These are phyloP conservation scores for Spilosoma lubricipeda DNA, from an alignment of 2,888 invertebrate species.

Conservation along the genomic window DNA sequence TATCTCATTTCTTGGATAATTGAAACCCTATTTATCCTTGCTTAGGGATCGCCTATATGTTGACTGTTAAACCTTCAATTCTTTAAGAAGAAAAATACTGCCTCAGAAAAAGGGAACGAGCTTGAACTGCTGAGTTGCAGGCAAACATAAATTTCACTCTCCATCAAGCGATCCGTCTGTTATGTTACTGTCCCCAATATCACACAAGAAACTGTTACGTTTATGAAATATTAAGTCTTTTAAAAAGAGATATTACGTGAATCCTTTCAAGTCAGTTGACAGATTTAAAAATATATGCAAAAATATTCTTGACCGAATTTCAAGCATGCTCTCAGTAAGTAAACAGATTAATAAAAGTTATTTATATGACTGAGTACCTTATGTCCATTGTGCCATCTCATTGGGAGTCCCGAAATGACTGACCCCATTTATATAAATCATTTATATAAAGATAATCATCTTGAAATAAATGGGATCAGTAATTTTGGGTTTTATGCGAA, in stretches of 20 bases:
- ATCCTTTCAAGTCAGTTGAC: conserved; percentile 4
- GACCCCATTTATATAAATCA: conserved; percentile 63
- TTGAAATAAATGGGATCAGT: conserved; percentile 58
- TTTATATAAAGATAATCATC: conserved; percentile 50
- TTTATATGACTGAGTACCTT: conserved; percentile 37
- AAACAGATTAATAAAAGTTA: conserved; percentile 35
- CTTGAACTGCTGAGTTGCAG: neutral
- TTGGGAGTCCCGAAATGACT: conserved; percentile 34
- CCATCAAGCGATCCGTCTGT: neutral
- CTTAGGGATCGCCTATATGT: too few relatives aligned
- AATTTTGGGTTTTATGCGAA: conserved; percentile 38
- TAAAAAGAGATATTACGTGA: neutral
- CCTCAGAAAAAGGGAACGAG: neutral
- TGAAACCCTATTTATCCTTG: too few relatives aligned
- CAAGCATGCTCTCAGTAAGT: conserved; percentile 23
- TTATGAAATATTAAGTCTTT: neutral
- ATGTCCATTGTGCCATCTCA: conserved; percentile 47
- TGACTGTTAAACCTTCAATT: neutral
- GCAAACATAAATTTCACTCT: neutral
- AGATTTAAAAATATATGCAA: neutral
- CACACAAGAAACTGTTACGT: neutral
- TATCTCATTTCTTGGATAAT: too few relatives aligned
- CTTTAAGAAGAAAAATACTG: neutral
- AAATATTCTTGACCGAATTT: conserved; percentile 19
- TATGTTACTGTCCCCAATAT: neutral